These are phyloP conservation scores for Yponomeuta malinellus DNA, from an alignment of 2,888 invertebrate genomes.

Conservation along the genomic window DNA sequence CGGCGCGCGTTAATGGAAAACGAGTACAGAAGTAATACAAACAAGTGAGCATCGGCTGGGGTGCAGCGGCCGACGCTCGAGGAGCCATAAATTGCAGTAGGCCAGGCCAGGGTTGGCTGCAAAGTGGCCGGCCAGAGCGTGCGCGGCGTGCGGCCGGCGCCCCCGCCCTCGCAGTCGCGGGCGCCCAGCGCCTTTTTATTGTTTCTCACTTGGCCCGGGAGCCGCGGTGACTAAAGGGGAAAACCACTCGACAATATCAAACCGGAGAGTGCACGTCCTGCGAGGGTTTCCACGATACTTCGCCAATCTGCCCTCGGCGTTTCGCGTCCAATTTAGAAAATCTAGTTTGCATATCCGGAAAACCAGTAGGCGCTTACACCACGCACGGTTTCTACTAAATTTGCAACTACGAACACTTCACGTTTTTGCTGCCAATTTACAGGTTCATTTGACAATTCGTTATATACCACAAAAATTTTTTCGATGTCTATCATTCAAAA, in stretches of 20 bases:
- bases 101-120: conserved; percentile 42
- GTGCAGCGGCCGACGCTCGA: conserved; percentile 35
- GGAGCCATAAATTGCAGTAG: conserved; percentile 66
- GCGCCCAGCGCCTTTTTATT: conserved; percentile 52
- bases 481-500: too few species aligned
- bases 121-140: conserved; percentile 32
- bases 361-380: conserved; percentile 7
- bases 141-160: conserved; percentile 20
- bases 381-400: conserved; percentile 27
- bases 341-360: conserved; percentile 35
- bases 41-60: conserved; percentile 51
- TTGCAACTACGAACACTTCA: conserved; percentile 33
- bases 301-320: conserved; percentile 25
- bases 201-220: conserved; percentile 47
- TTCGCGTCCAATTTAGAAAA: conserved; percentile 33
- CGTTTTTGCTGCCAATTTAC: too few species aligned
- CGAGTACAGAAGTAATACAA: conserved; percentile 65
- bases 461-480: too few species aligned
- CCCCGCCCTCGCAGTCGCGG: conserved; percentile 35
- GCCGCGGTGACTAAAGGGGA: conserved; percentile 50
- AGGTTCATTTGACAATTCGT: too few species aligned
- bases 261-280: conserved; percentile 28
- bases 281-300: conserved; percentile 14
- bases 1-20: conserved; percentile 70
- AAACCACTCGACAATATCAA: conserved; percentile 44